Percentiles rank a stretch among this genome's conserved stretches.
Conservation (phyloP, 2,113 vertebrate genomes). For the Pollimyrus isidori region DNA sequence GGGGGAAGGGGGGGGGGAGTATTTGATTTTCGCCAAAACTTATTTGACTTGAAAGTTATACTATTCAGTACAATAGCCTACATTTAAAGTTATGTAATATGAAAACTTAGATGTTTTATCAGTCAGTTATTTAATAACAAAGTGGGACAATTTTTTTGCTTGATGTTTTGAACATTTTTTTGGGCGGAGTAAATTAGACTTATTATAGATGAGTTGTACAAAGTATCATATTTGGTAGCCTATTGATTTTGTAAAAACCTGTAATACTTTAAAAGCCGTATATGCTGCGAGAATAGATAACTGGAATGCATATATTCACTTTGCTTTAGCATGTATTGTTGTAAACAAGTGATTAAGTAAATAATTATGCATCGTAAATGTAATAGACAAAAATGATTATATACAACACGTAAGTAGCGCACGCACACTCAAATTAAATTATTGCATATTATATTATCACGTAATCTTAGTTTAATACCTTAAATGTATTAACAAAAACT, state of each 20-base stretch:
- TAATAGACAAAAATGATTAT: neutral
- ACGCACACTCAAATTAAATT: neutral
- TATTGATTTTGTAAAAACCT: neutral
- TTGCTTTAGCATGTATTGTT: neutral
- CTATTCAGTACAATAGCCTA: neutral
- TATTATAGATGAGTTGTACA: neutral
- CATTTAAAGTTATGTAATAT: neutral
- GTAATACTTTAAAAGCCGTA: neutral
- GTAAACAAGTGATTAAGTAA: neutral
- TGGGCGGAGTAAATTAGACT: neutral
- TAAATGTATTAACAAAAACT: neutral
- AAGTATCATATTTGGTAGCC: neutral
- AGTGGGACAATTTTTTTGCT: neutral
- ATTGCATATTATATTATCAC: neutral
- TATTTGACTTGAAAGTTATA: neutral
- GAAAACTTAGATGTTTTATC: neutral
- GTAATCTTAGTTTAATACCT: neutral
- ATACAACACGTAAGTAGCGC: neutral
- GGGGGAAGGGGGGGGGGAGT: neutral
- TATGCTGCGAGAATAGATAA: neutral
- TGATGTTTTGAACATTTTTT: neutral
- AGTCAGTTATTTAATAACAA: conserved; percentile 1
- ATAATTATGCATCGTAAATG: neutral
- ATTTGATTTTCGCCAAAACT: neutral
- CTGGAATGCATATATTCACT: neutral